Conservation (phyloP, 2,113 vertebrate species). For the Okapia johnstoni region DNA sequence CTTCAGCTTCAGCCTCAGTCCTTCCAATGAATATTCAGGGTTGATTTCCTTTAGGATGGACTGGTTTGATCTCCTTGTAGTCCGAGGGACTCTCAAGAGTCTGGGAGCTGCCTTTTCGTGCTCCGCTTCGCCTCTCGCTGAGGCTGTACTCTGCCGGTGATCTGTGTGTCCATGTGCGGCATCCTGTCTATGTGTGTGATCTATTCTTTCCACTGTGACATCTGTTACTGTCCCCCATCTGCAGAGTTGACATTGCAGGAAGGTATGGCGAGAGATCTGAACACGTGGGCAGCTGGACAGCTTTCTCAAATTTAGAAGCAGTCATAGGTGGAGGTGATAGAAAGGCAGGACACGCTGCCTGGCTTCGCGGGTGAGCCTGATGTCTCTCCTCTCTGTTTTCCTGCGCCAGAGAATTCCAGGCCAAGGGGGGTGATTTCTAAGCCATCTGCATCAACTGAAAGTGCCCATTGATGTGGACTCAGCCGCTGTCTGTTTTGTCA, state of each 20-base stretch:
- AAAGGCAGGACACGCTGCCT: rapidly evolving
- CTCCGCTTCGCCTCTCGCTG: rapidly evolving
- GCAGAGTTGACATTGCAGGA: background rate
- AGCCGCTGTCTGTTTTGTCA: constrained; percentile 53
- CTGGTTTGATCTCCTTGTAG: background rate
- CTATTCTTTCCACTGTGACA: background rate
- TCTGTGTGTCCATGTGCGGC: rapidly evolving
- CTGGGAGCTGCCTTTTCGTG: background rate
- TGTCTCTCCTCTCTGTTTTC: background rate
- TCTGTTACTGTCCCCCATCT: background rate
- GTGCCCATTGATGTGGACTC: background rate
- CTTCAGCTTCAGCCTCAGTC: background rate
- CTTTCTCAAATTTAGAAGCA: background rate
- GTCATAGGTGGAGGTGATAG: background rate
- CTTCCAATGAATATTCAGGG: background rate
- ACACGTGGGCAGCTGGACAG: background rate
- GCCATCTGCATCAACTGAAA: background rate
- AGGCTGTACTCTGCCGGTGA: too few species aligned
- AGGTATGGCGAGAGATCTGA: background rate
- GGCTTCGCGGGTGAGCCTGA: background rate
- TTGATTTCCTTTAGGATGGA: background rate
- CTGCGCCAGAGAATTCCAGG: background rate
- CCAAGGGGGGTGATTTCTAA: background rate
- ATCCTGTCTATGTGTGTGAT: background rate
- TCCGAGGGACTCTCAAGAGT: background rate